Base-by-base conservation (phyloP, 2,113 vertebrate genomes). In the Microcebus griseorufus region DNA sequence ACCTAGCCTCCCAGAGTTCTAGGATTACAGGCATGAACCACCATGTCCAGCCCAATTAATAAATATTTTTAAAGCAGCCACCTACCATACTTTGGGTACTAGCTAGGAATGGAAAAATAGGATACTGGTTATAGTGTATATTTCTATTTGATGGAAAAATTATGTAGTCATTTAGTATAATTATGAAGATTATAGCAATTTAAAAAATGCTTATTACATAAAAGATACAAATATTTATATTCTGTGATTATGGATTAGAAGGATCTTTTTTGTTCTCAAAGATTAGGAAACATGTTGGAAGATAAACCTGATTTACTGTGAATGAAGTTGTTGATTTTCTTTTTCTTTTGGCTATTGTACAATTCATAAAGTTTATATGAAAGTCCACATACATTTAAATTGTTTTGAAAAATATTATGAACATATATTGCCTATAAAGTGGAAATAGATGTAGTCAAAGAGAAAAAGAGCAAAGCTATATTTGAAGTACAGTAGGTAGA, bases 351-450 rank as follows among this genome's bases (percentile, higher is more conserved):
- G 25, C 34, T 79, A 22, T 51, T 88, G 25, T 96, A 60, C 5
- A 90, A 5, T 79, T 87, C 20, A 93, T 96, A 48, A 78, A 93
- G 70, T 48, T 87, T 93, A 95, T 90, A 48, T 93, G 34, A 93
- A 93, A 95, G 60, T 67, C 20, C 82, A 93, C 27, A 32, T 72
- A 25, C 18, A 85, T 62, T 97, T 93, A 42, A 90, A 42, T 67
- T 84, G 20, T 67, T 90, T 87, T 62, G 55, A 82, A 93, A 95
- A 96, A 62, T 72, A 55, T n/a, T 9, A 60, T 72, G 39, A 95
- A 70, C 3, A 20, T 48, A 58, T 73, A 73, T 89, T 39, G 18
- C 32, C 13, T 29, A 88, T 60, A 75, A 88, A 97, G 82, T 90
- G 39, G 81, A 75, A 96, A 88, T 75, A 87, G 11, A 12, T 75